Conservation (phyloP, 2,113 vertebrate genomes). For the Albula goreensis region DNA sequence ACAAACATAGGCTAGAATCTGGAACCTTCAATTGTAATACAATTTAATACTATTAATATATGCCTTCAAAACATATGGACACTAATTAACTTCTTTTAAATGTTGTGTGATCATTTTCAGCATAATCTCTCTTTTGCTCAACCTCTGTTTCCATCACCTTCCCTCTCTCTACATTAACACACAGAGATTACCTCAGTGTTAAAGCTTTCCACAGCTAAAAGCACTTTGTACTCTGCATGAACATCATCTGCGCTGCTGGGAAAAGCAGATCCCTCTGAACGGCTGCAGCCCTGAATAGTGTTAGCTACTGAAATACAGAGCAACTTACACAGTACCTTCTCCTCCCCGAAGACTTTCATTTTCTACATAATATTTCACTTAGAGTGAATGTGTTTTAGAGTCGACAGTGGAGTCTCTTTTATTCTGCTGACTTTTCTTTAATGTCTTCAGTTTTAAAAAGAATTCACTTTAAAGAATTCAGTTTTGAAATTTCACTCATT, state of each 20-base stretch:
- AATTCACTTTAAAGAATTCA: not conserved
- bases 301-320: not conserved
- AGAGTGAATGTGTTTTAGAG: not conserved
- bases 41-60: not conserved
- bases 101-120: not conserved
- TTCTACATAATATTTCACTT: slow-evolving; percentile 4
- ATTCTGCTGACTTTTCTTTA: not conserved
- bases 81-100: not conserved
- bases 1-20: not conserved
- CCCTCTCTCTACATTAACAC: not conserved
- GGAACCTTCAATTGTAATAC: not conserved
- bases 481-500: not conserved
- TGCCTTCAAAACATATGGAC: not conserved
- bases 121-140: not conserved
- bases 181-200: not conserved
- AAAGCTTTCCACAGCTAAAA: not conserved
- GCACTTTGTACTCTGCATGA: slow-evolving; percentile 4
- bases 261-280: not conserved
- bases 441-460: not conserved
- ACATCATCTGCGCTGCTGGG: slow-evolving; percentile 7
- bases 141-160: not conserved
- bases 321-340: not conserved
- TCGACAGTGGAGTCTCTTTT: not conserved
- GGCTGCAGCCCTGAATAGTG: not conserved
- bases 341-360: not conserved